Base-by-base conservation (phyloP, 2,797 vertebrate species). In the Graptemys geographica region DNA sequence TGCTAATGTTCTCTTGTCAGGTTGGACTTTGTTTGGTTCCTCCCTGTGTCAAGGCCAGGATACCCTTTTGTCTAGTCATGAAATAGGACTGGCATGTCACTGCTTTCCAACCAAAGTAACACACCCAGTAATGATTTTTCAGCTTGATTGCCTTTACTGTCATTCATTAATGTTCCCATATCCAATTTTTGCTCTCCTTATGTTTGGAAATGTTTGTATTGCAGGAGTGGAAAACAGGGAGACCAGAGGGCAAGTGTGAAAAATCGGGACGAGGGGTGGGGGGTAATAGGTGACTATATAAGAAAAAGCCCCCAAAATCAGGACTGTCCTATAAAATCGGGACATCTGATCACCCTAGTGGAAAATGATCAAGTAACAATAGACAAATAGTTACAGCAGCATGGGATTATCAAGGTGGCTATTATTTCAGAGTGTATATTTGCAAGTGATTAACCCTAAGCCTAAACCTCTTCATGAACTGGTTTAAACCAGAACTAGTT, bases 81-180 rank as follows among this genome's bases (percentile, higher is more conserved):
- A 88, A 41, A 83, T 51, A 51, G 95, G 57, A 59, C 53, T 95
- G 49, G 49, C 11, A 33, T 37, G 2, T 31, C 33, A n/a, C 13
- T 53, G 56, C 69, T 95, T 91, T 88, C n/a, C 91, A 49, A 81
- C 31, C 2, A 37, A 93, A 88, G 62, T 83, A 41, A 55, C 51
- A 49, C 19, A 84, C 56, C 28, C 83, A 88, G 55, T 83, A 92
- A 90, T 86, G 81, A 76, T 90, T 95, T 95, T 96, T 96, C 88
- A 96, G 79, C 87, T 86, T 95, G 88, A 89, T 92, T 96, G 81
- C 81, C 90, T 93, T 86, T 90, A 65, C 93, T 93, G 79, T 84
- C 90, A 65, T 89, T 94, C 96, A 56, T 93, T 94, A 90, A 89
- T 85, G 87, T 83, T 95, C 72, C 79, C 57, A 55, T 28, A 16